phyloP scores from a whole-genome alignment of 2,113 vertebrate genomes.

The Donacobius atricapilla region DNA sequence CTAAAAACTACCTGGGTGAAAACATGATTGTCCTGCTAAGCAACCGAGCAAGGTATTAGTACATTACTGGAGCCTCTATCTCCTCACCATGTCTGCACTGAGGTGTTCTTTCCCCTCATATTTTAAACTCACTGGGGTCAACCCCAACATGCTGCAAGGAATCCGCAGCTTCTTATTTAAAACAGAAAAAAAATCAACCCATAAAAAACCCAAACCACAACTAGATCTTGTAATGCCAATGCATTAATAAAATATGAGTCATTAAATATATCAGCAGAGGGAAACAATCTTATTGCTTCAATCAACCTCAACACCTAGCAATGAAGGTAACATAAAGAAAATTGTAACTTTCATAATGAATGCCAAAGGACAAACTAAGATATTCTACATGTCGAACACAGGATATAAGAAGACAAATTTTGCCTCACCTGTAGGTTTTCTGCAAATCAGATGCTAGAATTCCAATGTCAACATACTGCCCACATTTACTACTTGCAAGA shows the following conservation, averaged over 20 bases:
- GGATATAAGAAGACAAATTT: background rate
- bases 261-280: background rate
- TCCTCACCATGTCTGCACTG: background rate
- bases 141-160: background rate
- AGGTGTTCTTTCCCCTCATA: background rate
- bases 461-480: slow-evolving; percentile 83
- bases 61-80: background rate
- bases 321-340: background rate
- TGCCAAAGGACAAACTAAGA: background rate
- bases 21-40: accelerated
- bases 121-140: background rate
- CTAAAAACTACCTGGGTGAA: background rate
- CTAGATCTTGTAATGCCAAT: background rate
- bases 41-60: background rate
- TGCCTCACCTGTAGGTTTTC: slow-evolving; percentile 82
- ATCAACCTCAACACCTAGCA: background rate
- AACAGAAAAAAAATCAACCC: background rate
- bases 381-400: background rate
- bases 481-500: slow-evolving; percentile 76
- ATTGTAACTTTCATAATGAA: background rate
- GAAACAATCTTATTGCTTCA: background rate
- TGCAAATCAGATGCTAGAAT: slow-evolving; percentile 85
- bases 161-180: background rate
- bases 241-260: background rate
- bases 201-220: background rate